Evolutionary conservation across 2,113 vertebrate species (phyloP).

Genomic region (Microtus richardsoni): DNA sequence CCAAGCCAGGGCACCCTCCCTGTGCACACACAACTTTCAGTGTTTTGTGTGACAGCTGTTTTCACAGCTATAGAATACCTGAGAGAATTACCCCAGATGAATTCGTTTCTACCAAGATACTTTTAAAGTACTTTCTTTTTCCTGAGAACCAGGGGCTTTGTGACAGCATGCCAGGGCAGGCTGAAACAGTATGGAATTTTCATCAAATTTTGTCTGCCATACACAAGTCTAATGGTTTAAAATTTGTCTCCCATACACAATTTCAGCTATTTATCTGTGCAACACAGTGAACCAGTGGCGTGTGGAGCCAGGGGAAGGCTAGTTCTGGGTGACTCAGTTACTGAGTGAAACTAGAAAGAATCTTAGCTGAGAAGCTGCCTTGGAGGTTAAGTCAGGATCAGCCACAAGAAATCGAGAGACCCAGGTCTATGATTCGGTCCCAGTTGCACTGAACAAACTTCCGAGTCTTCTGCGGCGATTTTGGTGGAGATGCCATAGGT

Average conservation of each 20-base stretch:
- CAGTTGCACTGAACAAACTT: not conserved
- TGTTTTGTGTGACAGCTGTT: not conserved
- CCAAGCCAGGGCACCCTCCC: slow-evolving; percentile 53
- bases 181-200: not conserved
- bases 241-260: not conserved
- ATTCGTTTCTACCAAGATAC: not conserved
- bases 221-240: not conserved
- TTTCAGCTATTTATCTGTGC: not conserved
- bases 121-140: not conserved
- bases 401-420: not conserved
- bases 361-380: not conserved
- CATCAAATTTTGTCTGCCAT: not conserved
- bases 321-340: not conserved
- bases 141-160: not conserved
- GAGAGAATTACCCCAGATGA: not conserved
- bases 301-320: not conserved
- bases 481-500: not conserved
- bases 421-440: not conserved
- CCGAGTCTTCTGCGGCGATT: not conserved
- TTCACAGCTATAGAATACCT: not conserved
- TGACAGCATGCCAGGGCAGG: not conserved
- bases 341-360: not conserved
- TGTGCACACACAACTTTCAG: not conserved
- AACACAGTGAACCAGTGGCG: fast-evolving
- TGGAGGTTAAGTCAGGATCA: not conserved